These are phyloP conservation scores for Toxostoma redivivum DNA, from an alignment of 2,113 vertebrate species.

Conservation along the genomic window DNA sequence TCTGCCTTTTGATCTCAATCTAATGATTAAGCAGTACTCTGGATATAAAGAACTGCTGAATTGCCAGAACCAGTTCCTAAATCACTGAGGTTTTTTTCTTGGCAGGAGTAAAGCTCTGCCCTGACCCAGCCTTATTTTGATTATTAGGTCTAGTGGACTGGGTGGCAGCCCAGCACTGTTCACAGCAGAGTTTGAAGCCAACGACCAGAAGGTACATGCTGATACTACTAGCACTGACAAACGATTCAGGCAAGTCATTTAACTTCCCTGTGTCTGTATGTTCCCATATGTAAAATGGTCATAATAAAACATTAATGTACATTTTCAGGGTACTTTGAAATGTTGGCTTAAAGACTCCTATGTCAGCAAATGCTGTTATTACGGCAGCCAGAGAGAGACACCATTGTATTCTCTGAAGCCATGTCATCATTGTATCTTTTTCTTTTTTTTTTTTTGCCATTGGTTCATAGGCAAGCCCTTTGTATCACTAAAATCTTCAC, in stretches of 20 bases:
- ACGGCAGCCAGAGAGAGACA: not conserved
- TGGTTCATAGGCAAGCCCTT: not conserved
- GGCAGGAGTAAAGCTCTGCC: not conserved
- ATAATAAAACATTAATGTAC: not conserved
- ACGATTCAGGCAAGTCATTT: not conserved
- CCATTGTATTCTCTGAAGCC: not conserved
- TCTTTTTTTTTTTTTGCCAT: not conserved
- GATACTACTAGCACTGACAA: not conserved
- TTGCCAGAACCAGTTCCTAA: not conserved
- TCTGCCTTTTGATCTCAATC: not conserved
- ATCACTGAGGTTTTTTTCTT: not conserved
- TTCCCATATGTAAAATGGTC: not conserved
- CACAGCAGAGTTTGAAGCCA: not conserved
- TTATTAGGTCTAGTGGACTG: not conserved
- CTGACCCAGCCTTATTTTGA: not conserved
- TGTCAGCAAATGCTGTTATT: not conserved
- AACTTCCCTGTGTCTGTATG: not conserved
- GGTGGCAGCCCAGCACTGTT: not conserved
- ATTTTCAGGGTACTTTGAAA: not conserved
- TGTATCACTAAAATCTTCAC: not conserved
- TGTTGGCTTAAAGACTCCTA: not conserved
- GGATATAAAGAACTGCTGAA: not conserved
- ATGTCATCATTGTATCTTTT: not conserved
- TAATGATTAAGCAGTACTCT: not conserved
- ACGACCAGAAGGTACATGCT: not conserved